These are phyloP conservation scores for Rhinopomastus cyanomelas DNA, from an alignment of 2,113 vertebrate genomes.

Conservation along the genomic window DNA sequence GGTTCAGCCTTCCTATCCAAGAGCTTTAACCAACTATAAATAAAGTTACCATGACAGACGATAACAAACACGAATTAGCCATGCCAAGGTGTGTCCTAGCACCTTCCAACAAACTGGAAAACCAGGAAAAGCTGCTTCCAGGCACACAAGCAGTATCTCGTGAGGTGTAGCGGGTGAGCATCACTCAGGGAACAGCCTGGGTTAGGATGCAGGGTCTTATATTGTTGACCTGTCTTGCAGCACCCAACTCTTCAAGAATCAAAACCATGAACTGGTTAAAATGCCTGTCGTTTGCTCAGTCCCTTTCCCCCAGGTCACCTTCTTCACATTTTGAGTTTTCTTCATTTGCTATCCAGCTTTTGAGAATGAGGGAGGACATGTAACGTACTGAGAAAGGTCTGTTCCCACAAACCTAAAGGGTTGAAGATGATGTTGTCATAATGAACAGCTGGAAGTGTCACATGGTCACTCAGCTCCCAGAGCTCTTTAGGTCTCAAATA, in stretches of 20 bases:
- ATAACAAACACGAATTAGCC: neutral
- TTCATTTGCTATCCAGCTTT: neutral
- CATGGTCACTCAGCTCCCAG: neutral
- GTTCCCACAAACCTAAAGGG: neutral
- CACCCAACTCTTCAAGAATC: neutral
- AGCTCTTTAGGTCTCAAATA: neutral
- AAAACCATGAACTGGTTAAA: neutral
- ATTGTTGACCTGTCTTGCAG: neutral
- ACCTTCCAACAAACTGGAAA: neutral
- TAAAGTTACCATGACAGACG: constrained; percentile 13
- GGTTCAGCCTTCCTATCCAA: neutral
- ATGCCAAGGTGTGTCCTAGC: neutral
- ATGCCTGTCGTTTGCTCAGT: neutral
- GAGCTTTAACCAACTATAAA: constrained; percentile 28
- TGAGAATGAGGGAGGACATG: neutral
- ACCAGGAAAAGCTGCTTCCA: neutral
- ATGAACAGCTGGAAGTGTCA: neutral
- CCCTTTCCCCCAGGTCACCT: neutral
- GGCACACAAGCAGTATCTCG: neutral
- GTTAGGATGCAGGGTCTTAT: neutral
- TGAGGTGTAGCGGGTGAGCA: neutral
- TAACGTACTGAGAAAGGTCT: neutral
- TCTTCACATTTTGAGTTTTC: neutral
- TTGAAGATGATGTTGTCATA: neutral
- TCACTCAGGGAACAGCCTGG: neutral